phyloP scores from a whole-genome alignment of 2,888 invertebrate genomes.

The Plebejus anna region DNA sequence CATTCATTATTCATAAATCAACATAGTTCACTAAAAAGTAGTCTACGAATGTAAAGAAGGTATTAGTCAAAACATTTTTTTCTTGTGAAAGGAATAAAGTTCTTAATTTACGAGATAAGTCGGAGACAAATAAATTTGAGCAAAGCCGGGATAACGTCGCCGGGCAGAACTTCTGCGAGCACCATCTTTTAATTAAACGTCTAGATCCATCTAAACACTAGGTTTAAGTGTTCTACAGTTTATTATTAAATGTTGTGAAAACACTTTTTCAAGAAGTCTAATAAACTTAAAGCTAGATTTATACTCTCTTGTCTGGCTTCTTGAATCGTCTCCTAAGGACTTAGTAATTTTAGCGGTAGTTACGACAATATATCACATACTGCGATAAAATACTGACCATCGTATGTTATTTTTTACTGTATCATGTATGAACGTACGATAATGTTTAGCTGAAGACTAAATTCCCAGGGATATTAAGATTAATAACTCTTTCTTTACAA shows the following conservation, averaged over 20 bases:
- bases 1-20: background rate
- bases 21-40: background rate
- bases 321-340: background rate
- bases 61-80: background rate
- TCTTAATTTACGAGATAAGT: constrained; percentile 19
- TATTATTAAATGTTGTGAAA: background rate
- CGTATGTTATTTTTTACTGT: background rate
- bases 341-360: background rate
- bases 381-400: background rate
- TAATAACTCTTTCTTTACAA: background rate
- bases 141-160: constrained; percentile 32
- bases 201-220: constrained; percentile 23
- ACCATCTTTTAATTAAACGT: constrained; percentile 23
- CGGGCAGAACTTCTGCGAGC: constrained; percentile 20
- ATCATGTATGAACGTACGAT: background rate
- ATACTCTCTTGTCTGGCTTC: background rate
- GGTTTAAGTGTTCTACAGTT: background rate
- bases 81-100: constrained; percentile 4
- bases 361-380: background rate
- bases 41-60: background rate
- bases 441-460: background rate
- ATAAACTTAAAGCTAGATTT: background rate
- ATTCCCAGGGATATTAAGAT: background rate
- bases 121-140: constrained; percentile 27
- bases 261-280: background rate